These are phyloP conservation scores for Pachypeltis micranthus DNA, from an alignment of 1,140 invertebrate species.

Conservation along the genomic window DNA sequence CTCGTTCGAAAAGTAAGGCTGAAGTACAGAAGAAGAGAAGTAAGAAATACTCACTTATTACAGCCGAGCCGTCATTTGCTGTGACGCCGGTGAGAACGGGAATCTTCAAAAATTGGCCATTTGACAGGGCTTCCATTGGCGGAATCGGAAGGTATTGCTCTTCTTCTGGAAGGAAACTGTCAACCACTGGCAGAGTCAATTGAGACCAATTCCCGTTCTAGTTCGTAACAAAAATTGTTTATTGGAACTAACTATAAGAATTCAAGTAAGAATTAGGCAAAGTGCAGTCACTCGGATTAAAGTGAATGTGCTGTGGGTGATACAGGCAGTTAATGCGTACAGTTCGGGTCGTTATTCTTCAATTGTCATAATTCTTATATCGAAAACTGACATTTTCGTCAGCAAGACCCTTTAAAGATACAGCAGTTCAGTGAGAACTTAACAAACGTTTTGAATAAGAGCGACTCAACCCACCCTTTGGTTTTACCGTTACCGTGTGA, in stretches of 20 bases:
- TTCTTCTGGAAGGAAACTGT: conserved; percentile 41
- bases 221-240: neutral
- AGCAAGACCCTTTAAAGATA: too few species aligned
- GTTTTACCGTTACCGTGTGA: too few species aligned
- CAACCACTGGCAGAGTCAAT: conserved; percentile 43
- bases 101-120: conserved; percentile 36
- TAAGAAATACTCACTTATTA: conserved; percentile 38
- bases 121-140: conserved; percentile 36
- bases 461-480: too few species aligned
- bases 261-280: neutral
- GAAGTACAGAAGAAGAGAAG: neutral
- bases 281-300: too few species aligned
- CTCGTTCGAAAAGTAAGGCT: neutral
- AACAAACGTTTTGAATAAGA: too few species aligned
- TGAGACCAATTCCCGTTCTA: conserved; percentile 42
- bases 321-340: too few species aligned
- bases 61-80: conserved; percentile 44
- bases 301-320: too few species aligned
- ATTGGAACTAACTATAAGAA: neutral
- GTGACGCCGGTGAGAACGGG: conserved; percentile 46
- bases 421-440: too few species aligned
- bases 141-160: conserved; percentile 43
- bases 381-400: too few species aligned
- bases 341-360: too few species aligned
- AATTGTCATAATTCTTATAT: too few species aligned